Conservation (phyloP, 2,113 vertebrate species). For the Tiliqua scincoides region DNA sequence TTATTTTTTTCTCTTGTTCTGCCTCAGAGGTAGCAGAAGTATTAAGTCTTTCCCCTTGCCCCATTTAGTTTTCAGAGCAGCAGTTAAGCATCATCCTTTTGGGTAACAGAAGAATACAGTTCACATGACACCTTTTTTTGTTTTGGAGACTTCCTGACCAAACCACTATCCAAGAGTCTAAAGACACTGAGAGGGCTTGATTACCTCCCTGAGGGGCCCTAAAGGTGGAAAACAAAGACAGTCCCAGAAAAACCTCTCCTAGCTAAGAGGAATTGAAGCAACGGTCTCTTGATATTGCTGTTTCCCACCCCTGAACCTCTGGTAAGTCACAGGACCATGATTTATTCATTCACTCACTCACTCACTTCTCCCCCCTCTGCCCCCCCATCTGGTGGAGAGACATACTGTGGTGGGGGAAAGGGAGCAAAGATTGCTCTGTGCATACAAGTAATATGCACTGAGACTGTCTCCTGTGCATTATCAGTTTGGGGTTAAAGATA, state of each 20-base stretch:
- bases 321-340: constrained; percentile 60
- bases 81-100: constrained; percentile 10
- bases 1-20: constrained; percentile 9
- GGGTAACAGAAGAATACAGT: constrained; percentile 37
- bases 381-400: constrained; percentile 52
- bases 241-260: constrained; percentile 25
- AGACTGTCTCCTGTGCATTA: background rate
- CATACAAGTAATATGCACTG: background rate
- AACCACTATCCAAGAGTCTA: constrained; percentile 27
- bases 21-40: background rate
- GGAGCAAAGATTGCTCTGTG: constrained; percentile 31
- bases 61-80: constrained; percentile 28
- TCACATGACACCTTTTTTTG: constrained; percentile 3
- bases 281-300: constrained; percentile 20
- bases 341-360: constrained; percentile 46
- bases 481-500: background rate
- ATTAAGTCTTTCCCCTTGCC: constrained; percentile 2
- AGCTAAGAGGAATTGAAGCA: constrained; percentile 33
- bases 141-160: constrained; percentile 23
- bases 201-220: constrained; percentile 22
- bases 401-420: constrained; percentile 48
- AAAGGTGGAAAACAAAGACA: background rate
- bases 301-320: constrained; percentile 38
- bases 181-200: constrained; percentile 40
- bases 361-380: constrained; percentile 41